phyloP scores from a whole-genome alignment of 2,113 vertebrate genomes.

The Alaudala cheleensis region DNA sequence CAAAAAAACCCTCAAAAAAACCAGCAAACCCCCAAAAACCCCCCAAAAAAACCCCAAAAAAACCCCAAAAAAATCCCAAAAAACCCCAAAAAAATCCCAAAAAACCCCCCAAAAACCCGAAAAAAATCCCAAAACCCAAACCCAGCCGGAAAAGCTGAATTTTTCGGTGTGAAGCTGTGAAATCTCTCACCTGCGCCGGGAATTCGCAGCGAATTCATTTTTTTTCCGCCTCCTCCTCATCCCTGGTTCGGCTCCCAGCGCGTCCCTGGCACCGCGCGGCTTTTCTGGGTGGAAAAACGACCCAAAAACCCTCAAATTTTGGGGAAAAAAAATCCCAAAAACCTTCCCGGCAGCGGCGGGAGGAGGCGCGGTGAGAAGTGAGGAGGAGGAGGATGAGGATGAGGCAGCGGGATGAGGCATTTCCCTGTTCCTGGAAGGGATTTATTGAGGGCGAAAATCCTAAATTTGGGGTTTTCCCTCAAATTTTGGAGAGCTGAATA shows the following conservation, averaged over 20 bases:
- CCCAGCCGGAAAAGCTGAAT: neutral
- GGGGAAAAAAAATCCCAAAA: neutral
- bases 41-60: no score
- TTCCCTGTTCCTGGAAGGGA: neutral
- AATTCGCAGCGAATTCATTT: neutral
- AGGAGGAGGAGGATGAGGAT: neutral
- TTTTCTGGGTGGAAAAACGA: neutral
- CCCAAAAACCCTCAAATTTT: neutral
- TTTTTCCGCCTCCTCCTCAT: neutral
- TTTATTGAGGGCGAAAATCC: neutral
- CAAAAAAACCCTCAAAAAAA: no score
- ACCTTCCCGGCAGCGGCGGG: neutral
- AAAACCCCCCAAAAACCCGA: no score
- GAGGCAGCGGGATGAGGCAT: neutral
- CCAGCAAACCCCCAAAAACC: no score
- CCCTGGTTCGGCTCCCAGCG: neutral
- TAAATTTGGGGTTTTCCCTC: fast-evolving
- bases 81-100: no score
- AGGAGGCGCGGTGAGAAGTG: neutral
- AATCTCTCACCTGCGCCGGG: neutral
- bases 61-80: no score
- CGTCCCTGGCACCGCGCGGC: neutral
- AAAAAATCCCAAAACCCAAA: neutral
- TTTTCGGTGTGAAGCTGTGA: neutral
- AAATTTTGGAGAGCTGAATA: fast-evolving